Evolutionary conservation across 2,888 invertebrate genomes (phyloP).

Genomic region (Girardia tigrina): DNA sequence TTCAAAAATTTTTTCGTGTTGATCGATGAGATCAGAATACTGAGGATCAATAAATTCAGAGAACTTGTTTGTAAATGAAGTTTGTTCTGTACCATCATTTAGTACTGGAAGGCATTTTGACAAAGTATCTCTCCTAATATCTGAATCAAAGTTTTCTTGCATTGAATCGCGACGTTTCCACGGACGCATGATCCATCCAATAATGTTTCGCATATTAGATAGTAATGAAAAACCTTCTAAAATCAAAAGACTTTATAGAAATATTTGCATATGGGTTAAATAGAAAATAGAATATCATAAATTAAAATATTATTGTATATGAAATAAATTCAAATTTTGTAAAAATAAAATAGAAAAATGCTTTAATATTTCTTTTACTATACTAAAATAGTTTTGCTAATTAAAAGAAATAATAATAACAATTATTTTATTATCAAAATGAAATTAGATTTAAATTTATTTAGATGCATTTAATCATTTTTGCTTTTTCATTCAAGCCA

Average conservation of each 20-base stretch:
- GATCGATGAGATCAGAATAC: background rate
- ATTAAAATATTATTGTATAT: background rate
- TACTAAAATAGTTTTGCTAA: no score
- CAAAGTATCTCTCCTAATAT: conserved; percentile 2
- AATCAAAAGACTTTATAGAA: no score
- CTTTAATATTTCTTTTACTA: no score
- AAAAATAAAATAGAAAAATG: no score
- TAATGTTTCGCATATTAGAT: background rate
- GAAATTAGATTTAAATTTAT: no score
- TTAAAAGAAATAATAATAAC: no score
- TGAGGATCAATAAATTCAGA: conserved; percentile 13
- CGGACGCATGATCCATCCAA: background rate
- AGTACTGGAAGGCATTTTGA: background rate
- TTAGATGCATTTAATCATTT: no score
- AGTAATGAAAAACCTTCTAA: background rate
- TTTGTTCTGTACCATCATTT: background rate
- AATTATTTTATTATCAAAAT: no score
- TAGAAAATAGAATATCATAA: background rate
- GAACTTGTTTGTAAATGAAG: background rate
- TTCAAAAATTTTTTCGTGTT: background rate
- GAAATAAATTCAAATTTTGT: no score
- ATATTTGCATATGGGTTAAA: background rate
- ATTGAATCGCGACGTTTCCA: conserved; percentile 7
- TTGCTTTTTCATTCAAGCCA: no score
- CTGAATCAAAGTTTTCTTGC: background rate